A percentile compares a stretch with the other conserved stretches of the same genome.
Conservation (phyloP, 2,888 invertebrate species). For the Lasius platythorax region DNA sequence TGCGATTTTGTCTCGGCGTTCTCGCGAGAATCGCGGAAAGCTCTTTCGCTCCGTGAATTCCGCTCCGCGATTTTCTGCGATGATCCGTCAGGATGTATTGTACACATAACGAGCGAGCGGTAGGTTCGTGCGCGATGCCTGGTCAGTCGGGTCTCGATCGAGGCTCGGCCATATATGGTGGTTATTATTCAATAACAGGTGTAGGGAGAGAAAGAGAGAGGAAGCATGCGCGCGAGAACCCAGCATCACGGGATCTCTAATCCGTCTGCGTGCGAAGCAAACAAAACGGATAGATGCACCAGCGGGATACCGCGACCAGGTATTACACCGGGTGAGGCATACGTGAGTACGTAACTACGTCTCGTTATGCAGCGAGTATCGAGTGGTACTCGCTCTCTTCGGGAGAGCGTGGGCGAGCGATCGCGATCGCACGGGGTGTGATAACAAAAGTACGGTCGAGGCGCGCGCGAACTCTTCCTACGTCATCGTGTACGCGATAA, state of each 20-base stretch:
- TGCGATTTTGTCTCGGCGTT: neutral
- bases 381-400: neutral
- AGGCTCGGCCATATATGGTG: slow-evolving; percentile 45
- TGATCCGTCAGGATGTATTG: neutral
- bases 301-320: slow-evolving; percentile 59
- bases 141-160: slow-evolving; percentile 40
- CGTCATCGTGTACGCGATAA: slow-evolving; percentile 42
- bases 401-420: slow-evolving; percentile 26
- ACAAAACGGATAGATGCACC: slow-evolving; percentile 66
- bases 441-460: slow-evolving; percentile 9
- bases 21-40: neutral
- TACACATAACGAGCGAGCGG: slow-evolving; percentile 50
- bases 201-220: slow-evolving; percentile 14
- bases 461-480: slow-evolving; percentile 7
- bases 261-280: slow-evolving; percentile 68
- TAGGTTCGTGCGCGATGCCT: slow-evolving; percentile 20
- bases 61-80: slow-evolving; percentile 30
- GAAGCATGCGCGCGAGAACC: slow-evolving; percentile 12
- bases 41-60: slow-evolving; percentile 8
- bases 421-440: slow-evolving; percentile 5
- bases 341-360: slow-evolving; percentile 48
- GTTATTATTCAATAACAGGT: slow-evolving; percentile 76
- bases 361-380: slow-evolving; percentile 29
- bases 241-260: slow-evolving; percentile 61
- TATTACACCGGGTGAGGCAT: slow-evolving; percentile 51